Conservation (phyloP, 2,888 invertebrate genomes). For the Plemyria rubiginata region DNA sequence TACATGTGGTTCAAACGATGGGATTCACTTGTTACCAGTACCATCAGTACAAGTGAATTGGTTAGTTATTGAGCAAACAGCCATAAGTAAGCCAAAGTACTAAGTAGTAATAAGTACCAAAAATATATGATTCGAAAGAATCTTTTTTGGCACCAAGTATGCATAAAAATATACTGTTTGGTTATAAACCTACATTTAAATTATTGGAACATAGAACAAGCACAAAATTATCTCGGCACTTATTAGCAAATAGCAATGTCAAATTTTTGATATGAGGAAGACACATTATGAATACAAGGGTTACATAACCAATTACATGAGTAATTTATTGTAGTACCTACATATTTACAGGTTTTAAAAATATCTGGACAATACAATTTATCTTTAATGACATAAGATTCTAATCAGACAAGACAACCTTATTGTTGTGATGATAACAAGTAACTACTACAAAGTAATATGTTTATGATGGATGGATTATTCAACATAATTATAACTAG, state of each 20-base stretch:
- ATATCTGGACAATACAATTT: slow-evolving; percentile 10
- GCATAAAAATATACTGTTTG: slow-evolving; percentile 14
- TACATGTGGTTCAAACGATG: slow-evolving; percentile 50
- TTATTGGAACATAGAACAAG: neutral
- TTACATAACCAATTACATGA: slow-evolving; percentile 7
- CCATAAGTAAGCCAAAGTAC: neutral
- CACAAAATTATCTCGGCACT: slow-evolving; percentile 10
- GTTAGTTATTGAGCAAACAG: slow-evolving; percentile 27
- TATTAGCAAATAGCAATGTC: slow-evolving; percentile 22
- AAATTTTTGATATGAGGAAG: slow-evolving; percentile 15
- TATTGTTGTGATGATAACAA: neutral
- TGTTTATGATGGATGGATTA: too few species aligned
- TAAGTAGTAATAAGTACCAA: slow-evolving; percentile 17
- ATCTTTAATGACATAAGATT: slow-evolving; percentile 7
- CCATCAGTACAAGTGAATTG: slow-evolving; percentile 4
- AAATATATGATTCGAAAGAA: slow-evolving; percentile 14
- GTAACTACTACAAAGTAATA: neutral
- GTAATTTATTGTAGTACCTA: neutral
- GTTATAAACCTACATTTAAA: neutral
- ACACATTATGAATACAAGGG: too few species aligned
- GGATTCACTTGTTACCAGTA: slow-evolving; percentile 48
- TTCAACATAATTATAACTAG: too few species aligned
- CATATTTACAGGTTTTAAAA: slow-evolving; percentile 10
- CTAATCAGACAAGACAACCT: slow-evolving; percentile 2
- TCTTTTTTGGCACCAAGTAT: slow-evolving; percentile 29